phyloP scores from a whole-genome alignment of 2,797 vertebrate genomes.

The Eutrigla gurnardus region DNA sequence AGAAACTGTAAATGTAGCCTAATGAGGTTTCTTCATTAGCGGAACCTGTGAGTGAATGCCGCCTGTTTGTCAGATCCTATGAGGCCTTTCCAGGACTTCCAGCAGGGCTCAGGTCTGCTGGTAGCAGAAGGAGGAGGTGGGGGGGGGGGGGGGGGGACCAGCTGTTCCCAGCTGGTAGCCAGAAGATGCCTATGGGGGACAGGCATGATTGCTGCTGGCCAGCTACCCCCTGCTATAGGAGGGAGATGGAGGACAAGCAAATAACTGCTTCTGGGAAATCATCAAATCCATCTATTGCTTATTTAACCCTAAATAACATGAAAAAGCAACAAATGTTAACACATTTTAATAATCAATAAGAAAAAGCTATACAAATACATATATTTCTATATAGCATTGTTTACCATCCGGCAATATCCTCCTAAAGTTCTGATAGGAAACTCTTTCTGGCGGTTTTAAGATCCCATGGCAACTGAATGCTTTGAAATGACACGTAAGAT shows the following conservation, averaged over 20 bases:
- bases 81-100: constrained; percentile 63
- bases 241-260: constrained; percentile 78
- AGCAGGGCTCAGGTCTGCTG: constrained; percentile 71
- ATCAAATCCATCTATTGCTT: constrained; percentile 32
- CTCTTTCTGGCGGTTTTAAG: constrained; percentile 38
- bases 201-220: constrained; percentile 80
- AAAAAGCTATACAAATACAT: background rate
- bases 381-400: background rate
- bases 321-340: too few relatives aligned
- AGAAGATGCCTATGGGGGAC: constrained; percentile 80
- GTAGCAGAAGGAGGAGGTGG: constrained; percentile 64
- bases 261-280: constrained; percentile 57
- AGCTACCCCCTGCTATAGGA: constrained; percentile 80
- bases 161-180: constrained; percentile 88
- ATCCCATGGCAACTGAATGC: constrained; percentile 64
- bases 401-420: too few relatives aligned
- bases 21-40: constrained; percentile 80
- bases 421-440: background rate
- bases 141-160: constrained; percentile 69
- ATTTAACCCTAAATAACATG: constrained; percentile 1
- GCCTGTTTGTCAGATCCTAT: constrained; percentile 64
- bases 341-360: too few relatives aligned
- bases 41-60: constrained; percentile 64
- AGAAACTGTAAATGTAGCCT: constrained; percentile 76
- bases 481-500: constrained; percentile 69